Evolutionary conservation across 2,888 invertebrate genomes (phyloP).

Genomic region (Thera obeliscata): DNA sequence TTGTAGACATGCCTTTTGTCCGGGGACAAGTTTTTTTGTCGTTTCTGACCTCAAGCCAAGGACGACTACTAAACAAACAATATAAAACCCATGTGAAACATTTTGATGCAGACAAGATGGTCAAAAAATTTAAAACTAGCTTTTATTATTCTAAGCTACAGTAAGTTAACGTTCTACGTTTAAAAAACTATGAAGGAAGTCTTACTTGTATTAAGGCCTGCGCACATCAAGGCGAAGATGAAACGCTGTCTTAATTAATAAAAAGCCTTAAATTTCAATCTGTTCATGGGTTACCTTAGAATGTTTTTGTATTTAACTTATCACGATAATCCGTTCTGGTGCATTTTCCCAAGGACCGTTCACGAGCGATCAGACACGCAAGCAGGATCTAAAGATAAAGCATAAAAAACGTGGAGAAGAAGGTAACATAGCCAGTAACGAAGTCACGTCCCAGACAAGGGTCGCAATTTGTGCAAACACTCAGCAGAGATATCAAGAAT

Average conservation of each 20-base stretch:
- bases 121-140: background rate
- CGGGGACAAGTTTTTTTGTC: slow-evolving; percentile 45
- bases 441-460: slow-evolving; percentile 64
- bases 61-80: slow-evolving; percentile 43
- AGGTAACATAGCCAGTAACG: slow-evolving; percentile 48
- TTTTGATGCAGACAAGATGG: slow-evolving; percentile 3
- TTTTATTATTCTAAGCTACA: background rate
- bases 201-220: no score
- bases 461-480: slow-evolving; percentile 78
- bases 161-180: background rate
- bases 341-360: slow-evolving; percentile 13
- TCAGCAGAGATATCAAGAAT: slow-evolving; percentile 69
- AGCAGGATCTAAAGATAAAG: slow-evolving; percentile 24
- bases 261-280: background rate
- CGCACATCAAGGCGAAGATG: no score
- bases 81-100: slow-evolving; percentile 6
- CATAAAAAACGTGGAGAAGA: slow-evolving; percentile 42
- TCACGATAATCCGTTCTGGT: slow-evolving; percentile 6
- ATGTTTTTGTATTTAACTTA: background rate
- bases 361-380: slow-evolving; percentile 21
- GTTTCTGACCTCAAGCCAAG: slow-evolving; percentile 48
- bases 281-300: background rate
- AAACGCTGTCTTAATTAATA: no score
- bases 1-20: slow-evolving; percentile 39
- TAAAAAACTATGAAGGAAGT: no score